Base-by-base conservation (phyloP, 2,888 invertebrate genomes). In the Metalampra italica region DNA sequence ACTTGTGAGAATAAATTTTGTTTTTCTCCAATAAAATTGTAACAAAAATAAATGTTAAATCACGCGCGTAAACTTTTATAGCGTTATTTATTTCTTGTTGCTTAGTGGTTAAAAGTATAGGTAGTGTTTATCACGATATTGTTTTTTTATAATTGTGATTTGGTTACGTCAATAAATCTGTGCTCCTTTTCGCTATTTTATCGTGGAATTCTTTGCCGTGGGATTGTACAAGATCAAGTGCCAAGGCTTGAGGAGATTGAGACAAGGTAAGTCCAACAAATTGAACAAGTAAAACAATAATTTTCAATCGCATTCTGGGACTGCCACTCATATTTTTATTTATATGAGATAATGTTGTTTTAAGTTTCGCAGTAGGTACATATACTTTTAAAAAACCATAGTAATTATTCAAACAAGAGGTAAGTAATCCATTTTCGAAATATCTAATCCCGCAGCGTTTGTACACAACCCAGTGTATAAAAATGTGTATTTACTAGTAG, bases 71-170 rank as follows among this genome's bases (percentile, higher is more conserved):
- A 29, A 42, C 30, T 13, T 7, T 29, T 11, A 30, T 30, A 29
- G n/a, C 42, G 42, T 42, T 15, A 34, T 32, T 34, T 7, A 34
- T 43, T 15, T 34, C 29, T 7, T 9, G 32, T 43, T 43, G 34
- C 9, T 14, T 13, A 39, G 39, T 15, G 5, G 15, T 7, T 39
- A 39, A 14, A 29, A 36, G 13, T 30, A 42, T 41, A 40, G 7
- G 32, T 34, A 22, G 14, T 32, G 40, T 42, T 50, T 34, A 36
- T 14, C 37, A 13, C 29, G 13, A 12, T 46, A 37, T 46, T 29
- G 13, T 43, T 46, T 36, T 15, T 36, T 22, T 29, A 34, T 50
- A 12, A n/a, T 39, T 14, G 45, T 50, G 46, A 39, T 43, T 50
- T 45, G 32, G 41, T 40, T 29, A 45, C 44, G 32, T 11, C 22